These are phyloP conservation scores for Rhyacophila evoluta DNA, from an alignment of 2,888 invertebrate species.

Conservation along the genomic window DNA sequence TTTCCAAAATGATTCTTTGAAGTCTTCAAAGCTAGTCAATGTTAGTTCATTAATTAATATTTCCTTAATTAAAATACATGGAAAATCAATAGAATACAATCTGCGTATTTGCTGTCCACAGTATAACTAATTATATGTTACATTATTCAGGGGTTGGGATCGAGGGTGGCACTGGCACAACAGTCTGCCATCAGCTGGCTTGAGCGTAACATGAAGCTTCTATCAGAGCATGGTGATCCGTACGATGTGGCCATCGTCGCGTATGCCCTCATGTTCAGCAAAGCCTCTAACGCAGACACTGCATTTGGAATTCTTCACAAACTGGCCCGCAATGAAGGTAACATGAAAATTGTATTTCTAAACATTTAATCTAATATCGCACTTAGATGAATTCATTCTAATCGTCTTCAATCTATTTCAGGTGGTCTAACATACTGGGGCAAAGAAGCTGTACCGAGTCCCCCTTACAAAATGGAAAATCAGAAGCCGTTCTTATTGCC, in stretches of 20 bases:
- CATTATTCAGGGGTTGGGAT: slow-evolving; percentile 78
- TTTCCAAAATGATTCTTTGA: too few relatives aligned
- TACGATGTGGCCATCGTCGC: slow-evolving; percentile 91
- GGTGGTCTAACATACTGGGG: slow-evolving; percentile 91
- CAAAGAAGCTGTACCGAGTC: slow-evolving; percentile 80
- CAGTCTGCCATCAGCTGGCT: slow-evolving; percentile 83
- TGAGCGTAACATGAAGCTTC: slow-evolving; percentile 82
- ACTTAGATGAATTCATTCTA: too few relatives aligned
- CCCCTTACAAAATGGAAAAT: slow-evolving; percentile 89
- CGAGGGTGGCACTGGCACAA: slow-evolving; percentile 81
- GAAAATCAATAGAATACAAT: too few relatives aligned
- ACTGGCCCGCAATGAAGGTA: slow-evolving; percentile 77
- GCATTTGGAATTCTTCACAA: slow-evolving; percentile 81
- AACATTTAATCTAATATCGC: too few relatives aligned
- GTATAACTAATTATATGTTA: too few relatives aligned
- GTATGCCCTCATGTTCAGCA: slow-evolving; percentile 85
- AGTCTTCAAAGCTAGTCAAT: too few relatives aligned
- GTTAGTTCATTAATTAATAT: too few relatives aligned
- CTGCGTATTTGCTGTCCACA: too few relatives aligned
- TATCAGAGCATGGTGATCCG: slow-evolving; percentile 79
- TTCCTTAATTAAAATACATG: too few relatives aligned
- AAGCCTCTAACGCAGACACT: slow-evolving; percentile 87
- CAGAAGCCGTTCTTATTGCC: slow-evolving; percentile 92
- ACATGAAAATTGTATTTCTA: too few relatives aligned
- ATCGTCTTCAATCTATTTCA: slow-evolving; percentile 58